These are phyloP conservation scores for Hypselothyrea guttata DNA, from an alignment of 2,888 invertebrate genomes.

Conservation along the genomic window DNA sequence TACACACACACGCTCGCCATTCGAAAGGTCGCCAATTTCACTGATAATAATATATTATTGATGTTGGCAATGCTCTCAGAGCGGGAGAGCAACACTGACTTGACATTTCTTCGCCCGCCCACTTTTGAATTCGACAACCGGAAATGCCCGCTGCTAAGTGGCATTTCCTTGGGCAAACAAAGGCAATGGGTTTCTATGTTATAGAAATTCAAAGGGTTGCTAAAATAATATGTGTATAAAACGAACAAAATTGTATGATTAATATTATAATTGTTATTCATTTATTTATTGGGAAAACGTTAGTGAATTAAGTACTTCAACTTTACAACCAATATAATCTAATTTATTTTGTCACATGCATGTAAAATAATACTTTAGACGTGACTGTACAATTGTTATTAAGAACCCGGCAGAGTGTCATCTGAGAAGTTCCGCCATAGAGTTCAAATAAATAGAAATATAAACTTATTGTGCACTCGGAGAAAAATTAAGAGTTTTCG, in stretches of 20 bases:
- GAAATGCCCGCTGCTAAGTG: slow-evolving; percentile 58
- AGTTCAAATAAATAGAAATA: slow-evolving; percentile 41
- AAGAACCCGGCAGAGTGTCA: slow-evolving; percentile 16
- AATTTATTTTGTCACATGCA: neutral
- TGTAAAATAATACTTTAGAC: slow-evolving; percentile 32
- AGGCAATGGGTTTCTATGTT: slow-evolving; percentile 9
- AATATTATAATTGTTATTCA: no score
- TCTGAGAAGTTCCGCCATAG: slow-evolving; percentile 42
- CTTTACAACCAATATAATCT: no score
- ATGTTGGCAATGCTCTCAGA: slow-evolving; percentile 61
- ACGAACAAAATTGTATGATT: no score
- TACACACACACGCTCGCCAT: slow-evolving; percentile 18
- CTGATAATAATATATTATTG: slow-evolving; percentile 61
- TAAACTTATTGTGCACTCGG: slow-evolving; percentile 22
- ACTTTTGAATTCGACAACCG: slow-evolving; percentile 37
- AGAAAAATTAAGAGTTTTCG: no score
- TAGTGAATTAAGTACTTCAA: no score
- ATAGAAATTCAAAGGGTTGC: neutral
- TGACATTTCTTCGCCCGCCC: neutral
- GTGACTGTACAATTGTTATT: slow-evolving; percentile 39
- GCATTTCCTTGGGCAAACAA: slow-evolving; percentile 45
- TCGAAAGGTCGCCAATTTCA: slow-evolving; percentile 69
- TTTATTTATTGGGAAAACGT: no score
- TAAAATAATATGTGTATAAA: no score
- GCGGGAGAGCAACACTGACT: slow-evolving; percentile 19